A percentile compares a stretch with the other conserved stretches of the same genome.
Conservation (phyloP, 2,113 vertebrate species). For the Urocynchramus pylzowi region DNA sequence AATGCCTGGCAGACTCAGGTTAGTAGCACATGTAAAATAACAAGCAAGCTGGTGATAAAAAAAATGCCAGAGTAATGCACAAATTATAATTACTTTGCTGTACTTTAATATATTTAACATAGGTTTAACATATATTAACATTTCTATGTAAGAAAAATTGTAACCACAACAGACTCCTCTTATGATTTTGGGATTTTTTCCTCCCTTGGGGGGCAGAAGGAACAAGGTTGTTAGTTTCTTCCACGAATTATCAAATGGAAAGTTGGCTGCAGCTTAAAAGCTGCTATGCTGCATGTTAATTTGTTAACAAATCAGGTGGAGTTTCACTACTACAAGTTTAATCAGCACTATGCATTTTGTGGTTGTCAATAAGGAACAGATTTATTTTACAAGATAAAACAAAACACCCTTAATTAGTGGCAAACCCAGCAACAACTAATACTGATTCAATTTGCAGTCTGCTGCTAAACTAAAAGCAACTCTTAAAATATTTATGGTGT, state of each 20-base stretch:
- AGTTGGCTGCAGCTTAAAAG: constrained; percentile 1
- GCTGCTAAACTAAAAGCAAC: background rate
- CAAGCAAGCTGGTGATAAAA: background rate
- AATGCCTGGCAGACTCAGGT: background rate
- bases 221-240: background rate
- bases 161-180: background rate
- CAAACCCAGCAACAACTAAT: background rate
- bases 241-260: background rate
- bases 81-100: background rate
- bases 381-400: background rate
- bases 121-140: background rate
- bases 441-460: background rate
- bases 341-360: background rate
- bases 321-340: background rate
- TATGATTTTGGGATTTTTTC: accelerated
- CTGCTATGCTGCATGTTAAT: background rate
- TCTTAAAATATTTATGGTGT: constrained; percentile 25
- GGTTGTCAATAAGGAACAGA: background rate
- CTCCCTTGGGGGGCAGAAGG: background rate
- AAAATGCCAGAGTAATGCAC: constrained; percentile 1
- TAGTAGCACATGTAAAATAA: background rate
- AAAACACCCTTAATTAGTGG: constrained; percentile 7
- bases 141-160: background rate
- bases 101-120: background rate
- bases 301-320: constrained; percentile 35